Conservation (phyloP, 2,797 vertebrate species). For the Alfaro cultratus region DNA sequence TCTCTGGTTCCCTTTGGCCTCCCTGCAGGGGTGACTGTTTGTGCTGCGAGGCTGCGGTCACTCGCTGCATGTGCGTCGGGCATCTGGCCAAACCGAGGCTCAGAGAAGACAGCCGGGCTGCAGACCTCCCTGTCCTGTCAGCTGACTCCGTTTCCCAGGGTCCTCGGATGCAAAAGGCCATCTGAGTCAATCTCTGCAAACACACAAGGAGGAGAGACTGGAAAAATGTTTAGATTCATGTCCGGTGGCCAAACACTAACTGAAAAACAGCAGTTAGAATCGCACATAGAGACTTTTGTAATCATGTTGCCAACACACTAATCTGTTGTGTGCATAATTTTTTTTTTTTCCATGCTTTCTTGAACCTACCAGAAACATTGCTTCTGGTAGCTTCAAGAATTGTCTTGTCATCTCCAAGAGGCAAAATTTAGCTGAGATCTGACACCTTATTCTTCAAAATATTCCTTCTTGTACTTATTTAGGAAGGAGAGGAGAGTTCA, state of each 20-base stretch:
- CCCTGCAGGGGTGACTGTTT: slow-evolving; percentile 65
- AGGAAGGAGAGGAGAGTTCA: slow-evolving; percentile 29
- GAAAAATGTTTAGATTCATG: slow-evolving; percentile 73
- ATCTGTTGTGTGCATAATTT: neutral
- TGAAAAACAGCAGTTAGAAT: slow-evolving; percentile 36
- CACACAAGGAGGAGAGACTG: slow-evolving; percentile 69
- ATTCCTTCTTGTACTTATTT: slow-evolving; percentile 41
- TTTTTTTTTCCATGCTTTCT: too few relatives aligned
- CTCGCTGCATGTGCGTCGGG: slow-evolving; percentile 66
- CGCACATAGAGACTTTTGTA: slow-evolving; percentile 1
- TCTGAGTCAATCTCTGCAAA: slow-evolving; percentile 81
- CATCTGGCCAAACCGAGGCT: slow-evolving; percentile 67
- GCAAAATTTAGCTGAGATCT: slow-evolving; percentile 27
- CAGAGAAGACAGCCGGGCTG: slow-evolving; percentile 60
- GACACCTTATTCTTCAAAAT: slow-evolving; percentile 57
- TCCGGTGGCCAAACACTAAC: slow-evolving; percentile 46
- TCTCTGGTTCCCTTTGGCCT: slow-evolving; percentile 49
- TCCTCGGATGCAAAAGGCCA: slow-evolving; percentile 77
- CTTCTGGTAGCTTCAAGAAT: slow-evolving; percentile 42
- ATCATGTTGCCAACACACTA: too few relatives aligned
- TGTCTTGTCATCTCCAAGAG: slow-evolving; percentile 50
- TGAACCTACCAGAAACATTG: slow-evolving; percentile 4
- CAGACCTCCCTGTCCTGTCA: slow-evolving; percentile 75
- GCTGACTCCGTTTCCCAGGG: slow-evolving; percentile 83
- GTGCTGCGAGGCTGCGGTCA: slow-evolving; percentile 55